These are phyloP conservation scores for Psephotus haematonotus DNA, from an alignment of 2,113 vertebrate genomes.

Conservation along the genomic window DNA sequence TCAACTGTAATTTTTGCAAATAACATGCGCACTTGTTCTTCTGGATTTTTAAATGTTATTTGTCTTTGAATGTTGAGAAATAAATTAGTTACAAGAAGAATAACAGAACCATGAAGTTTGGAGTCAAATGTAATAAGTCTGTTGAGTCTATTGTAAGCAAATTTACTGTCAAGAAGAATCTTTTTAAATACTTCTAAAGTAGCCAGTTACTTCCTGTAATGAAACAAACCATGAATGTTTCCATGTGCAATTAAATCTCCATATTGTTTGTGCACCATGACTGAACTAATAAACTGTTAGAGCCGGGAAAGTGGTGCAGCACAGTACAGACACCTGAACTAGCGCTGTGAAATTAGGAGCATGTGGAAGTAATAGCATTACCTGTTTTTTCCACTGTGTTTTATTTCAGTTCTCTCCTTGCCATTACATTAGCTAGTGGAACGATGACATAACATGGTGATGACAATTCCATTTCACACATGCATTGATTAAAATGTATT, in stretches of 20 bases:
- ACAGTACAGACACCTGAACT: background rate
- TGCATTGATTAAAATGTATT: background rate
- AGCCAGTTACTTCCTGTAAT: background rate
- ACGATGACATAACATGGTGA: background rate
- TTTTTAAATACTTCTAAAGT: background rate
- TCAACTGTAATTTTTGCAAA: background rate
- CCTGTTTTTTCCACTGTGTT: background rate
- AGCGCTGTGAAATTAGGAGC: background rate
- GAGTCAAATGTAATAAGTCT: background rate
- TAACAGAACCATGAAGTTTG: background rate
- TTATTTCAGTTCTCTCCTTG: background rate
- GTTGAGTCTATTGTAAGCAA: background rate
- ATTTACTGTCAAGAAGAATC: background rate
- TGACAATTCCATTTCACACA: conserved; percentile 5
- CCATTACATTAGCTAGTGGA: background rate
- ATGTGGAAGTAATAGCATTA: background rate
- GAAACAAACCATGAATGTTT: background rate
- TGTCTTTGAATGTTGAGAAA: conserved; percentile 1
- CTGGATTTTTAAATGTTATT: background rate
- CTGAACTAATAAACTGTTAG: background rate
- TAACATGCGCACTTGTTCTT: background rate
- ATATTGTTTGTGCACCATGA: background rate
- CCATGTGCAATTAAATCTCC: background rate
- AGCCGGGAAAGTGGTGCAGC: background rate
- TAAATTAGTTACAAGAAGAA: background rate